Percentiles rank a stretch among this genome's conserved stretches.
Conservation (phyloP, 2,888 invertebrate genomes). For the Gastrophysa polygoni region DNA sequence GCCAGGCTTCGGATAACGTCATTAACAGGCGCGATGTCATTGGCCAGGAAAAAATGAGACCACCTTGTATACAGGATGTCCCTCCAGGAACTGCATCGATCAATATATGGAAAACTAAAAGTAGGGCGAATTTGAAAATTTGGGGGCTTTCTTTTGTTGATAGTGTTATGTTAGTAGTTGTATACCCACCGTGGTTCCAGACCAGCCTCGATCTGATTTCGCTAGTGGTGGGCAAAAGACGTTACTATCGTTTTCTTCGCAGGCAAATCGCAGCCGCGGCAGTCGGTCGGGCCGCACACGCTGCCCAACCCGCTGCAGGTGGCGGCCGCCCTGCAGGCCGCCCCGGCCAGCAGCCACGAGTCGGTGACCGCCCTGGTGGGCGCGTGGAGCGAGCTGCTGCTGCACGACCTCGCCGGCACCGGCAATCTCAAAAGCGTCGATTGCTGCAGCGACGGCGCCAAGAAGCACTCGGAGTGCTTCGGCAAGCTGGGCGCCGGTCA, state of each 20-base stretch:
- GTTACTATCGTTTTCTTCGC: constrained; percentile 30
- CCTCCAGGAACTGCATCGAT: too few relatives aligned
- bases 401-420: constrained; percentile 74
- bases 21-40: too few relatives aligned
- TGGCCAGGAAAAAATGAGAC: too few relatives aligned
- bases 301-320: constrained; percentile 68
- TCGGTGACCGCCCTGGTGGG: constrained; percentile 79
- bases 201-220: too few relatives aligned
- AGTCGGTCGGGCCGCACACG: constrained; percentile 63
- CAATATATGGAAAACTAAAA: too few relatives aligned
- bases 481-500: constrained; percentile 56
- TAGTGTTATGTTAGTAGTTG: too few relatives aligned
- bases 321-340: constrained; percentile 64
- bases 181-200: too few relatives aligned
- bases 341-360: constrained; percentile 67
- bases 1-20: too few relatives aligned
- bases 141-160: too few relatives aligned
- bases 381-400: constrained; percentile 79
- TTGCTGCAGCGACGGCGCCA: constrained; percentile 55
- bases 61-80: too few relatives aligned
- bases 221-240: neutral
- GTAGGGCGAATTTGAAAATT: too few relatives aligned
- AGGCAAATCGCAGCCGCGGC: constrained; percentile 61
- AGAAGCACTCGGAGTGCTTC: constrained; percentile 64
- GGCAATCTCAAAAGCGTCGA: constrained; percentile 65